Evolutionary conservation across 2,888 invertebrate genomes (phyloP), one percentile per base, ranked within the genome.

Genomic region (Catocala sponsa): DNA sequence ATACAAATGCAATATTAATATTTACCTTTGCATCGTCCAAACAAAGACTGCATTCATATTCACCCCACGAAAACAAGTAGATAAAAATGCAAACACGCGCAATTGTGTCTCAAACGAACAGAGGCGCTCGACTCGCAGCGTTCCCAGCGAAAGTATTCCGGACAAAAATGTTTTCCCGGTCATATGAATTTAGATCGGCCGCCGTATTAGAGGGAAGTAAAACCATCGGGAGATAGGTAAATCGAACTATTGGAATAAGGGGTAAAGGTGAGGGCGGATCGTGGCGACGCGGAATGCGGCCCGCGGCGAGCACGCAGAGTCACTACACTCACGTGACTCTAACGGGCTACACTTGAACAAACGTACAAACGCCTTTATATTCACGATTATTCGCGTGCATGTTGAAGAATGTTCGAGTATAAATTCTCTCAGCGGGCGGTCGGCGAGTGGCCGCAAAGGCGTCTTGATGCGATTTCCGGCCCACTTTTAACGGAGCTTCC

Each of bases 1-100:
- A 86, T 86, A 88, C 78, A 79, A 70, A 81, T 83, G 83, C 83
- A 85, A 85, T 87, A 87, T 89, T 88, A 88, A 88, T 88, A 91
- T 92, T 91, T 89, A 91, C 89, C 87, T 89, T 82, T 85, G 86
- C 85, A 85, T 79, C 76, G 85, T 88, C 84, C 86, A 89, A 87
- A 91, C 87, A 91, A 90, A 91, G 86, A 83, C 83, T 87, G 88
- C 85, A 92, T 92, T 91, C 89, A 88, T 90, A 92, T 93, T 92
- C 91, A 86, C 85, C 87, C 88, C 91, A 91, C 91, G 91, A 93
- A 92, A 92, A 91, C 89, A 91, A 91, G 88, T 89, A 90, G 86
- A 92, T 92, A 92, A 92, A 93, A 92, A 92, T 92, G 93, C 92
- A 92, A 93, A 94, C 91, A 91, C 82, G 87, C 84, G 86, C 92